Base-by-base conservation (phyloP, 2,888 invertebrate genomes). In the Pollenia labialis region DNA sequence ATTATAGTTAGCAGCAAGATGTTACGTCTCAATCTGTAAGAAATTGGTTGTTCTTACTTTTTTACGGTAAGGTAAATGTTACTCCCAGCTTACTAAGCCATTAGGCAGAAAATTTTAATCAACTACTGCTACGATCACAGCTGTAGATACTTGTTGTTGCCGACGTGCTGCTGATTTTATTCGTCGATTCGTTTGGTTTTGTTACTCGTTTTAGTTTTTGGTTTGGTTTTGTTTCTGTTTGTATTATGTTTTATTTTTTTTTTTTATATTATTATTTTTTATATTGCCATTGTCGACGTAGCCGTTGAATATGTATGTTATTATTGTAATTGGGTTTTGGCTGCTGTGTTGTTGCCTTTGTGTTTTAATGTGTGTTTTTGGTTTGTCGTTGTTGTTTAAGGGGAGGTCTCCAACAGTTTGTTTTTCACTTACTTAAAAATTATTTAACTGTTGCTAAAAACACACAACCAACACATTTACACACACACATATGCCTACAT, bases 401-500 rank as follows among this genome's bases (percentile, higher is more conserved):
- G 74, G 84, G 80, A 80, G 80, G 74, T 80, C 66, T 42, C 62
- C 77, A 84, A 71, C 58, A 72, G 76, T 77, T 72, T 77, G 68
- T 76, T 85, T 76, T 81, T 76, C 71, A 81, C 71, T 81, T 81
- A 72, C 68, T 81, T 68, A 74, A 81, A 77, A 81, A 85, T 81
- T 85, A 81, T 85, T 81, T 81, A 85, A 85, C 85, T 79, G 81
- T 81, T 85, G 85, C 77, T 79, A 74, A 77, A 44, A 87, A 75
- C 42, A 60, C 46, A 82, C 23, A 75, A 52, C 23, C 48, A 56
- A 60, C 85, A 88, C 75, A 82, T 82, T 85, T 87, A 86, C 84
- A 88, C 56, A 66, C 75, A 74, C 85, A 88, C 69, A 1, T 11
- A 62, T 9, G 12, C 18, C 23, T 32, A 46, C 56, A 48, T 44